These are phyloP conservation scores for Dasyurus viverrinus DNA, from an alignment of 2,113 vertebrate species.

Conservation along the genomic window DNA sequence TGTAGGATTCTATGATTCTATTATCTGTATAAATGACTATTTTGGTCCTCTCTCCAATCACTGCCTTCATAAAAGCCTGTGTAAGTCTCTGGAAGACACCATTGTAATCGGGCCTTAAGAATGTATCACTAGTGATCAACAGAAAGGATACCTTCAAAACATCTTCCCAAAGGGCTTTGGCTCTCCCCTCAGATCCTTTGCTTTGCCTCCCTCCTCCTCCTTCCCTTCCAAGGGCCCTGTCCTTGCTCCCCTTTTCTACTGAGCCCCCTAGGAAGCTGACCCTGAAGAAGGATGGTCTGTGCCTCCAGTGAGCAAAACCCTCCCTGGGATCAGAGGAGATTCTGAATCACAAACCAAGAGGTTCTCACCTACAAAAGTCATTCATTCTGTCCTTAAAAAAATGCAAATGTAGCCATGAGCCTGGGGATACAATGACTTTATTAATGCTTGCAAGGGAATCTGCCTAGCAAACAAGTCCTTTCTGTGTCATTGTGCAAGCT, in stretches of 20 bases:
- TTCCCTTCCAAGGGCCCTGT: not conserved
- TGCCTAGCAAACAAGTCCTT: slow-evolving; percentile 40
- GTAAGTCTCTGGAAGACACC: not conserved
- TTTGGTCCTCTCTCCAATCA: not conserved
- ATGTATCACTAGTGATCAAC: not conserved
- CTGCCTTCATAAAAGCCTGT: not conserved
- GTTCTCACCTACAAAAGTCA: not conserved
- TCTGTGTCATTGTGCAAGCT: slow-evolving; percentile 38
- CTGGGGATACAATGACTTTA: not conserved
- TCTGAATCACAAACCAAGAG: not conserved
- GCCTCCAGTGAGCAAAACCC: not conserved
- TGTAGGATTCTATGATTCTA: not conserved
- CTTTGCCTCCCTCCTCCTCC: not conserved
- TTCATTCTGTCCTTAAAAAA: not conserved
- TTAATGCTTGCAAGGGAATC: slow-evolving; percentile 38
- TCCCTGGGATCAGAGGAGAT: not conserved
- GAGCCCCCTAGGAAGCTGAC: not conserved
- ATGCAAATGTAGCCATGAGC: not conserved
- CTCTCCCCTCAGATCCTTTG: not conserved
- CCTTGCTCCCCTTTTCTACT: not conserved
- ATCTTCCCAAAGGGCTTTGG: not conserved
- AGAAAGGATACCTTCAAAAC: not conserved
- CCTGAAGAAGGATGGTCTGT: not conserved
- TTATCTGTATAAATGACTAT: not conserved
- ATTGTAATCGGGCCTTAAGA: not conserved